A percentile compares a stretch with the other conserved stretches of the same genome.
These are phyloP conservation scores for Pedicia rivosa DNA, from an alignment of 2,888 invertebrate genomes.

Conservation along the genomic window DNA sequence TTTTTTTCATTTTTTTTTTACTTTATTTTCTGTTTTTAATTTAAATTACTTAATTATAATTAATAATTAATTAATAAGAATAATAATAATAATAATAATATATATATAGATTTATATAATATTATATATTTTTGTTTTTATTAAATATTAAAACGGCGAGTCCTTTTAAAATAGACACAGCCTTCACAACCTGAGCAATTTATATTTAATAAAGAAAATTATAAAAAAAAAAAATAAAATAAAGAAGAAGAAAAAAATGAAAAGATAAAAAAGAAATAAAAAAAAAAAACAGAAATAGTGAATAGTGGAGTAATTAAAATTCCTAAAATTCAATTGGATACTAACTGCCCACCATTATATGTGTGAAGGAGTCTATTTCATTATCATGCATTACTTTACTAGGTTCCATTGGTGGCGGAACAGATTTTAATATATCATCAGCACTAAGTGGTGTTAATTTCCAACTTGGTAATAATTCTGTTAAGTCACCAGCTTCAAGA, in stretches of 20 bases:
- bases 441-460: conserved; percentile 34
- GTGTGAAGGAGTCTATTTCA: conserved; percentile 37
- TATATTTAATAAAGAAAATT: too few species aligned
- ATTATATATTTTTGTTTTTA: not conserved
- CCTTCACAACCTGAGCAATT: conserved; percentile 31
- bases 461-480: conserved; percentile 34
- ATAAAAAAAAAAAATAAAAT: too few species aligned
- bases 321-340: too few species aligned
- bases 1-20: not conserved
- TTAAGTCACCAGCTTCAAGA: conserved; percentile 31
- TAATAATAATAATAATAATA: not conserved
- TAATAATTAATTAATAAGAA: not conserved
- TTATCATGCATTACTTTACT: conserved; percentile 26
- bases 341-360: conserved; percentile 38
- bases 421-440: conserved; percentile 34
- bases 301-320: too few species aligned
- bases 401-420: conserved; percentile 22
- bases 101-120: not conserved
- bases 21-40: not conserved
- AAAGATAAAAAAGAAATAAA: too few species aligned
- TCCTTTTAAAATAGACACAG: conserved; percentile 5
- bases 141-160: not conserved
- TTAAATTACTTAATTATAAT: not conserved
- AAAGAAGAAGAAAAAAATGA: too few species aligned
- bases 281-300: too few species aligned